Percentiles rank a stretch among this genome's conserved stretches.
phyloP scores from a whole-genome alignment of 2,113 vertebrate species.

The Cyprinodon tularosa region DNA sequence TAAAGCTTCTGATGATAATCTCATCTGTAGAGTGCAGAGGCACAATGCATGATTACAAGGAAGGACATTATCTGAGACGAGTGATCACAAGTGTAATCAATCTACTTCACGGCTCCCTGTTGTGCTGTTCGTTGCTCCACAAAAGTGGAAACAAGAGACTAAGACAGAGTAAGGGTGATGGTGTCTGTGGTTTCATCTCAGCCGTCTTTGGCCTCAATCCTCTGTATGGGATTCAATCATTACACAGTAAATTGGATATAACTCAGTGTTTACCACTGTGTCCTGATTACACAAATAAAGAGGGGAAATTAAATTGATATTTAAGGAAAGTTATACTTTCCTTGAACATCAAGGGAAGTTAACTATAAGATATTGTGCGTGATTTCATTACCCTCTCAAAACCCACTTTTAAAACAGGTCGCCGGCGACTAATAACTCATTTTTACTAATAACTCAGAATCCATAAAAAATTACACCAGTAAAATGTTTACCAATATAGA shows the following conservation, averaged over 20 bases:
- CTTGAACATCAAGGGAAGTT: background rate
- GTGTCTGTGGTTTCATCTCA: constrained; percentile 44
- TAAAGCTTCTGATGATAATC: constrained; percentile 70
- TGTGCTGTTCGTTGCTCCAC: constrained; percentile 39
- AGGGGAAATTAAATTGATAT: constrained; percentile 35
- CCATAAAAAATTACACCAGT: too few relatives aligned
- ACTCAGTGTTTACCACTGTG: constrained; percentile 51
- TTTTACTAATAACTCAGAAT: too few relatives aligned
- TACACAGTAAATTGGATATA: constrained; percentile 65
- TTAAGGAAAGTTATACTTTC: constrained; percentile 26
- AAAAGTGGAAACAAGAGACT: constrained; percentile 45
- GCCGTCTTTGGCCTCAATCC: constrained; percentile 43
- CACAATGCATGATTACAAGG: constrained; percentile 73
- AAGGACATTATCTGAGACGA: constrained; percentile 72
- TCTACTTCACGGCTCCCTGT: constrained; percentile 64
- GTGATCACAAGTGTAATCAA: constrained; percentile 75
- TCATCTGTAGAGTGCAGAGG: constrained; percentile 64
- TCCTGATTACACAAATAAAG: constrained; percentile 61
- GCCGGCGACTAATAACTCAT: too few relatives aligned
- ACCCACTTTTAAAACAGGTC: too few relatives aligned
- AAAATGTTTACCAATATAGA: too few relatives aligned
- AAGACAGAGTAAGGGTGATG: constrained; percentile 39
- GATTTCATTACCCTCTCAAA: too few relatives aligned
- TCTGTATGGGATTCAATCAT: constrained; percentile 49
- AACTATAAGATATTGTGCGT: too few relatives aligned